phyloP scores from a whole-genome alignment of 2,797 vertebrate species.

The Bryconaethiops microstoma region DNA sequence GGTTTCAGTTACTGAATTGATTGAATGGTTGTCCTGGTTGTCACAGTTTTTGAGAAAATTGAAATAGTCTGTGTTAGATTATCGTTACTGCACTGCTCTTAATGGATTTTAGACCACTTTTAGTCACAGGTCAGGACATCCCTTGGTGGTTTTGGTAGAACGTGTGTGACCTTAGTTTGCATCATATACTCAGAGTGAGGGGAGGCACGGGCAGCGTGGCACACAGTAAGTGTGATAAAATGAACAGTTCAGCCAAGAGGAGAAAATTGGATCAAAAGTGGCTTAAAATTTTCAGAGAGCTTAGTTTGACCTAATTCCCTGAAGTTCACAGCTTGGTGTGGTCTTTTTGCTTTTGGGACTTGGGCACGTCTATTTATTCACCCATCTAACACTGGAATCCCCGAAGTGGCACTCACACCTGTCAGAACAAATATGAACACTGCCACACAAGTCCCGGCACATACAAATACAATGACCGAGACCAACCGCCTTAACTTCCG shows the following conservation, averaged over 20 bases:
- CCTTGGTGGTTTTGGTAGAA: background rate
- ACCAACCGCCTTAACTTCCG: no score
- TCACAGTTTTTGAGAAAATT: background rate
- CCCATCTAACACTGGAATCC: background rate
- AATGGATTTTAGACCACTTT: background rate
- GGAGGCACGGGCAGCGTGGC: background rate
- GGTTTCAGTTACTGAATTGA: background rate
- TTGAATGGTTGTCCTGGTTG: background rate
- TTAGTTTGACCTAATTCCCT: slow-evolving; percentile 52
- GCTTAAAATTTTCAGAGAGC: slow-evolving; percentile 55
- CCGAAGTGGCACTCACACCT: background rate
- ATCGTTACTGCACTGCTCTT: background rate
- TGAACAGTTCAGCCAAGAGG: slow-evolving; percentile 12
- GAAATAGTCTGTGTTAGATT: background rate
- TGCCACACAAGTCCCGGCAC: no score
- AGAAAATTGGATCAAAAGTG: slow-evolving; percentile 42
- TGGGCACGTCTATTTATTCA: background rate
- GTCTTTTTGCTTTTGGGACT: slow-evolving; percentile 21
- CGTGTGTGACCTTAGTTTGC: background rate
- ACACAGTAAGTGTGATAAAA: slow-evolving; percentile 31
- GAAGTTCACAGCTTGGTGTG: background rate
- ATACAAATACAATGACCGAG: no score
- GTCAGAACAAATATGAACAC: no score
- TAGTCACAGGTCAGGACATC: background rate
- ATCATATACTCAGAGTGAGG: background rate